Percentiles rank a stretch among this genome's conserved stretches.
Conservation (phyloP, 2,888 invertebrate genomes). For the Psylliodes chrysocephalus region DNA sequence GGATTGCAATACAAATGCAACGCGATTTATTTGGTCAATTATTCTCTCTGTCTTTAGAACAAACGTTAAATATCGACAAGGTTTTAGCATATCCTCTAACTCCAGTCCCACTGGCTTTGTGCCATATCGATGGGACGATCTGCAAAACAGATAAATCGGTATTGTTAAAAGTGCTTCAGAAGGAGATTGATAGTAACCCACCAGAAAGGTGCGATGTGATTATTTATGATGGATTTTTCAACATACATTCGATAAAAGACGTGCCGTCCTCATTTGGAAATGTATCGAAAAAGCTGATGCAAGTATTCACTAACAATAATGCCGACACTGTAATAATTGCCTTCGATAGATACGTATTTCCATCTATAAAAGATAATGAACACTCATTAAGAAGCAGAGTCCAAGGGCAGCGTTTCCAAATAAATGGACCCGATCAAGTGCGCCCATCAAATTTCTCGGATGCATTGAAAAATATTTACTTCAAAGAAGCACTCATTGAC, state of each 20-base stretch:
- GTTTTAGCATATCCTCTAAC: slow-evolving; percentile 26
- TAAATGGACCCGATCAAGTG: neutral
- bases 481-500: slow-evolving; percentile 37
- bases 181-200: neutral
- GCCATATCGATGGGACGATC: slow-evolving; percentile 28
- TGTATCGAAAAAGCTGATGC: neutral
- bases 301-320: neutral
- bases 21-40: slow-evolving; percentile 25
- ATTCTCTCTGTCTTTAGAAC: slow-evolving; percentile 12
- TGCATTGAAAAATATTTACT: slow-evolving; percentile 29
- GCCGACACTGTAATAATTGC: neutral
- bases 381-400: neutral
- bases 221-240: slow-evolving; percentile 22
- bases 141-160: slow-evolving; percentile 34
- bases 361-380: slow-evolving; percentile 3
- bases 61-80: slow-evolving; percentile 20
- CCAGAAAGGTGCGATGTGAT: slow-evolving; percentile 21
- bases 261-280: neutral
- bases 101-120: slow-evolving; percentile 31
- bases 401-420: neutral
- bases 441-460: slow-evolving; percentile 14
- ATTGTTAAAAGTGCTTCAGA: slow-evolving; percentile 22
- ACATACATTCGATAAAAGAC: neutral
- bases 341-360: slow-evolving; percentile 1
- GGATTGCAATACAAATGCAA: slow-evolving; percentile 21